Conservation (phyloP, 2,888 invertebrate genomes). For the Steromphala cineraria region DNA sequence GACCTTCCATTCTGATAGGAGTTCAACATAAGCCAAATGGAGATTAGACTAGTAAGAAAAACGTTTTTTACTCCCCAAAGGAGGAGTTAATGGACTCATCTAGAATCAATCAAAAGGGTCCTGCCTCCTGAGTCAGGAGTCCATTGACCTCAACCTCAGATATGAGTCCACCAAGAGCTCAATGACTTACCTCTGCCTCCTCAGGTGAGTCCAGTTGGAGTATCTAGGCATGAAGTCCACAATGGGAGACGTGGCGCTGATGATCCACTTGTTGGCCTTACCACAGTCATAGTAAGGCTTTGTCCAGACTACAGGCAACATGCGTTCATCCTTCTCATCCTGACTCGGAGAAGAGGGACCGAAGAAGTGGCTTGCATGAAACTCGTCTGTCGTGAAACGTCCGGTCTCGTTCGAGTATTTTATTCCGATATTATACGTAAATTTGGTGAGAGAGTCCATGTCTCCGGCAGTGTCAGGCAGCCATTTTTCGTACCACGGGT, state of each 20-base stretch:
- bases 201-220: slow-evolving; percentile 64
- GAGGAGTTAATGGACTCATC: no score
- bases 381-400: slow-evolving; percentile 53
- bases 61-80: no score
- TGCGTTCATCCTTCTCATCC: slow-evolving; percentile 36
- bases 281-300: slow-evolving; percentile 97
- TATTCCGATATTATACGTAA: slow-evolving; percentile 60
- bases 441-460: slow-evolving; percentile 43
- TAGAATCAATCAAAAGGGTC: no score
- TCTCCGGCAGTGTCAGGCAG: slow-evolving; percentile 38
- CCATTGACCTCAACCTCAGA: no score
- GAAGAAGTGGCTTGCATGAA: slow-evolving; percentile 56
- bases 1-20: no score
- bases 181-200: slow-evolving; percentile 56
- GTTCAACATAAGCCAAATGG: no score
- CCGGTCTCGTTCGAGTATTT: slow-evolving; percentile 68
- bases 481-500: slow-evolving; percentile 46
- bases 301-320: slow-evolving; percentile 93
- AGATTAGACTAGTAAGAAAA: no score
- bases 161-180: no score
- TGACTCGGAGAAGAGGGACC: slow-evolving; percentile 67
- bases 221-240: slow-evolving; percentile 90
- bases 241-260: slow-evolving; percentile 93
- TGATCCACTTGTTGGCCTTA: slow-evolving; percentile 94
- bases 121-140: no score